Conservation (phyloP, 37 sponge, comb jelly and placozoan species). For the Trichoplax adhaerens region DNA sequence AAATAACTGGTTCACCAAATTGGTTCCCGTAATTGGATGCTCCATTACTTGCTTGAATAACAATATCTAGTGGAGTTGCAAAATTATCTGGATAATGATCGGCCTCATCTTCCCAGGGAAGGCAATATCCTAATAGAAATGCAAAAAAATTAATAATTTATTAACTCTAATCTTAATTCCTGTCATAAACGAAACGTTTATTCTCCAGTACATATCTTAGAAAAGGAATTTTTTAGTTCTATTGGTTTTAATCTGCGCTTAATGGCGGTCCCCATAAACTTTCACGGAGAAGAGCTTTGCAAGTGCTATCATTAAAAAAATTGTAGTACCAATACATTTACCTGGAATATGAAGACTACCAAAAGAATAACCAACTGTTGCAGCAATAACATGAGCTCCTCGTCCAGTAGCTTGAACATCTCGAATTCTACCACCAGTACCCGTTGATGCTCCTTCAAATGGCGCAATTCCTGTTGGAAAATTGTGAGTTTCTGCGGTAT, state of each 20-base stretch:
- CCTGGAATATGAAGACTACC: conserved; percentile 11
- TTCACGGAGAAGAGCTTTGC: too few relatives aligned
- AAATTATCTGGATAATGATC: conserved; percentile 3
- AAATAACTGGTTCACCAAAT: conserved; percentile 16
- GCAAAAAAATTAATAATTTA: neutral
- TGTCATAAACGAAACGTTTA: too few relatives aligned
- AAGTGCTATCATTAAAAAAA: too few relatives aligned
- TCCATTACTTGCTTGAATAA: conserved; percentile 13
- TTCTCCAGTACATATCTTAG: too few relatives aligned
- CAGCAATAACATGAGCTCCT: conserved; percentile 11
- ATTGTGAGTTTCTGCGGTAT: conserved; percentile 14
- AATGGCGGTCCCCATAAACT: too few relatives aligned
- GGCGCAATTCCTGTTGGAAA: conserved; percentile 16
- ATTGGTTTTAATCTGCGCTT: too few relatives aligned
- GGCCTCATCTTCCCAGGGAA: conserved; percentile 9
- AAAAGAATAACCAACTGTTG: conserved; percentile 16
- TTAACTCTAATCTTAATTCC: too few relatives aligned
- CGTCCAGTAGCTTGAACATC: conserved; percentile 9
- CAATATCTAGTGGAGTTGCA: conserved; percentile 14
- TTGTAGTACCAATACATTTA: neutral
- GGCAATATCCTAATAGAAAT: conserved; percentile 8
- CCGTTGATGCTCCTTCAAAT: conserved; percentile 11
- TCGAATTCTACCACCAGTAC: conserved; percentile 16
- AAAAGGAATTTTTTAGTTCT: too few relatives aligned
- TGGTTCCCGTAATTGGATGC: conserved; percentile 16